Evolutionary conservation across 2,888 invertebrate species (phyloP).

Genomic region (Laspeyria flexula): DNA sequence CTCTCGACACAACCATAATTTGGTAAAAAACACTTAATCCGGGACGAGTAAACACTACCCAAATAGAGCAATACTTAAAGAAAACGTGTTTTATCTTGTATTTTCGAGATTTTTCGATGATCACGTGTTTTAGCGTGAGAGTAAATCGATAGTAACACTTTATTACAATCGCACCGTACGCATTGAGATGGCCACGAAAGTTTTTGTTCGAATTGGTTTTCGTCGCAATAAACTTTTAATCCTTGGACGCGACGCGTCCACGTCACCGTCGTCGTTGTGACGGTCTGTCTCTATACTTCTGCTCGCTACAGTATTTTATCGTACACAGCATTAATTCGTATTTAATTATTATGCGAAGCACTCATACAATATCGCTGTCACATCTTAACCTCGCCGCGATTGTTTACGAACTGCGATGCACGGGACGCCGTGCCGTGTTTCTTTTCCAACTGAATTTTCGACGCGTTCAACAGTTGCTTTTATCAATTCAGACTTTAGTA

Average conservation of each 20-base stretch:
- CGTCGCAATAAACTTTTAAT: conserved; percentile 79
- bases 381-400: conserved; percentile 76
- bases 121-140: conserved; percentile 67
- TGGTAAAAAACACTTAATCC: conserved; percentile 68
- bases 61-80: conserved; percentile 57
- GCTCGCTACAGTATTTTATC: conserved; percentile 44
- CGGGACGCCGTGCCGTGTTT: conserved; percentile 64
- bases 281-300: conserved; percentile 53
- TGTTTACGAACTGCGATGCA: conserved; percentile 54
- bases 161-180: conserved; percentile 59
- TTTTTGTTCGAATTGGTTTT: conserved; percentile 72
- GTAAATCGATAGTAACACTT: conserved; percentile 63
- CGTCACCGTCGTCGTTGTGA: conserved; percentile 70
- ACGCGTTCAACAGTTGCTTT: conserved; percentile 81
- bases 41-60: conserved; percentile 68
- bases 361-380: conserved; percentile 74
- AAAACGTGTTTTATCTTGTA: conserved; percentile 55
- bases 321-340: conserved; percentile 60
- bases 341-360: conserved; percentile 63
- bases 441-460: conserved; percentile 80
- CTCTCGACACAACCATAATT: conserved; percentile 84
- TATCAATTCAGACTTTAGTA: conserved; percentile 75
- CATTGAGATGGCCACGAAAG: conserved; percentile 66
- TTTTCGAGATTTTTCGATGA: conserved; percentile 78
- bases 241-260: conserved; percentile 75